Evolutionary conservation across 2,888 invertebrate genomes (phyloP).

Genomic region (Zygothrica quintamaculata): DNA sequence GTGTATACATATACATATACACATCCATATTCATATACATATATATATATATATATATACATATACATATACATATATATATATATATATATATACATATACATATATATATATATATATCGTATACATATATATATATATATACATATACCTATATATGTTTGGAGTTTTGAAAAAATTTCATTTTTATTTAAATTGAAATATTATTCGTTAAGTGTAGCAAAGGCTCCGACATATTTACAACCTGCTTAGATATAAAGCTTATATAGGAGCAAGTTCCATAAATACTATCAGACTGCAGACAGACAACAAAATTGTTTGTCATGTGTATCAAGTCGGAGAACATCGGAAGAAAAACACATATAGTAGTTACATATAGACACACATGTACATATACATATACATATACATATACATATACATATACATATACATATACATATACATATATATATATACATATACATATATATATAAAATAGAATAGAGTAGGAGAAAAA

Average conservation of each 20-base stretch:
- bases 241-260: constrained; percentile 36
- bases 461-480: constrained; percentile 1
- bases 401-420: background rate
- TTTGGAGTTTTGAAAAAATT: constrained; percentile 31
- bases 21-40: too few relatives aligned
- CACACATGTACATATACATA: too few relatives aligned
- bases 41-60: constrained; percentile 3
- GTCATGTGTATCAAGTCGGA: background rate
- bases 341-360: background rate
- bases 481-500: constrained; percentile 10
- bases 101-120: too few relatives aligned
- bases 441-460: too few relatives aligned
- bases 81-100: too few relatives aligned
- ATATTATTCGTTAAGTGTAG: constrained; percentile 16
- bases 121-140: constrained; percentile 6
- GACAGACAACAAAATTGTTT: constrained; percentile 32
- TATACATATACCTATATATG: background rate
- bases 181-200: background rate
- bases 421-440: background rate
- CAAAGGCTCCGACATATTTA: constrained; percentile 47
- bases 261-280: constrained; percentile 12
- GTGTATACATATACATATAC: constrained; percentile 1
- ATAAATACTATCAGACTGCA: constrained; percentile 15
- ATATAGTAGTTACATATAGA: too few relatives aligned
- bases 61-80: background rate